phyloP scores from a whole-genome alignment of 2,797 vertebrate species.

The Clarias fuscus region DNA sequence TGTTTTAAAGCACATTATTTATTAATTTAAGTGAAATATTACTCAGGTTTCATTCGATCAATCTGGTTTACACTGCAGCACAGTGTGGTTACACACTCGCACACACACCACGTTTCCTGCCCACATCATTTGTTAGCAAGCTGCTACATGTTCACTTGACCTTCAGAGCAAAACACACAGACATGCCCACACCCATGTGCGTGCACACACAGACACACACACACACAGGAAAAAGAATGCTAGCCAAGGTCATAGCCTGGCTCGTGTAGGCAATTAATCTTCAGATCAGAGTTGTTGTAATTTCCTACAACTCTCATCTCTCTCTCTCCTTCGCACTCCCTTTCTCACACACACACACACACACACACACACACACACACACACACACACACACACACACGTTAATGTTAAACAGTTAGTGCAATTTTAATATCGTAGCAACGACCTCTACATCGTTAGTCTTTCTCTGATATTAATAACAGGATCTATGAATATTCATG shows the following conservation, averaged over 20 bases:
- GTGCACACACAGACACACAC: not conserved
- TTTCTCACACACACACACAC: not conserved
- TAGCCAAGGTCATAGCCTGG: constrained; percentile 56
- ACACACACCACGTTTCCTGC: not conserved
- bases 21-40: not conserved
- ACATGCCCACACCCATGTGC: constrained; percentile 17
- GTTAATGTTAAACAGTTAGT: not conserved
- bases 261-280: constrained; percentile 20
- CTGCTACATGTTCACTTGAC: constrained; percentile 18
- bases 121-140: constrained; percentile 16
- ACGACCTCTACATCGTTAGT: not conserved
- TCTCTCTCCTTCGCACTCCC: too few relatives aligned
- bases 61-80: not conserved
- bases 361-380: constrained; percentile 18
- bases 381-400: not conserved
- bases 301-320: not conserved
- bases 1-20: not conserved
- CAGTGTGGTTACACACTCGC: not conserved
- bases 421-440: not conserved
- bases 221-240: constrained; percentile 41
- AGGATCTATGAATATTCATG: not conserved
- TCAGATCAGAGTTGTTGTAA: constrained; percentile 14
- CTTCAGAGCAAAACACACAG: constrained; percentile 13
- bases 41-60: not conserved
- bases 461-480: not conserved